Conservation (phyloP, 1,140 invertebrate genomes). For the Drosophila trapezifrons region DNA sequence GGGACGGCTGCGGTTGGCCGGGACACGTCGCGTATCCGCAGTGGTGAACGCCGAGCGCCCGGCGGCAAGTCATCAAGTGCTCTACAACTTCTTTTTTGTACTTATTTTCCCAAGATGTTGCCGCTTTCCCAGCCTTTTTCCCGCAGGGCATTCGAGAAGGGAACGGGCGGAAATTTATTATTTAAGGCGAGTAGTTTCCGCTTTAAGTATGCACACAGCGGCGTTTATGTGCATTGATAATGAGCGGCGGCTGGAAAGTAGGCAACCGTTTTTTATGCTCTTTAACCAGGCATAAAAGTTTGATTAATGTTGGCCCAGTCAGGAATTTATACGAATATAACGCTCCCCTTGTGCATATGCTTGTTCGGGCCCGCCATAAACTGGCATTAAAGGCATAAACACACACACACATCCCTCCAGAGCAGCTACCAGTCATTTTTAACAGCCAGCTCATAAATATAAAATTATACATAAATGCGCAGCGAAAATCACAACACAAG, state of each 20-base stretch:
- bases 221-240: slow-evolving; percentile 73
- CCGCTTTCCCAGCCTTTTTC: slow-evolving; percentile 27
- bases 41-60: slow-evolving; percentile 10
- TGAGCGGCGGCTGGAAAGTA: slow-evolving; percentile 56
- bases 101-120: slow-evolving; percentile 64
- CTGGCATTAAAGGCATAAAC: slow-evolving; percentile 76
- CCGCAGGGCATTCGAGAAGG: slow-evolving; percentile 1
- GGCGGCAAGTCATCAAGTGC: slow-evolving; percentile 71
- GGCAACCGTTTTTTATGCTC: slow-evolving; percentile 53
- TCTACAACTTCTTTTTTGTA: slow-evolving; percentile 49
- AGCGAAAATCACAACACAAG: slow-evolving; percentile 72
- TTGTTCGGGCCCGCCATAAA: slow-evolving; percentile 59
- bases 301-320: slow-evolving; percentile 71
- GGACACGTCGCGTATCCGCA: slow-evolving; percentile 29
- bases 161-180: slow-evolving; percentile 50
- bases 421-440: slow-evolving; percentile 53
- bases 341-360: slow-evolving; percentile 31
- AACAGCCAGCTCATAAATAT: slow-evolving; percentile 79
- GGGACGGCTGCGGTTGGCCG: slow-evolving; percentile 67
- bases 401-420: slow-evolving; percentile 47
- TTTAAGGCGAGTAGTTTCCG: slow-evolving; percentile 64
- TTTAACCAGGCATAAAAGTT: slow-evolving; percentile 70
- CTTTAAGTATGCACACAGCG: slow-evolving; percentile 45
- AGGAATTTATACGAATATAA: slow-evolving; percentile 33
- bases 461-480: slow-evolving; percentile 81